Conservation (phyloP, 1,140 invertebrate genomes). For the Megalopta genalis region DNA sequence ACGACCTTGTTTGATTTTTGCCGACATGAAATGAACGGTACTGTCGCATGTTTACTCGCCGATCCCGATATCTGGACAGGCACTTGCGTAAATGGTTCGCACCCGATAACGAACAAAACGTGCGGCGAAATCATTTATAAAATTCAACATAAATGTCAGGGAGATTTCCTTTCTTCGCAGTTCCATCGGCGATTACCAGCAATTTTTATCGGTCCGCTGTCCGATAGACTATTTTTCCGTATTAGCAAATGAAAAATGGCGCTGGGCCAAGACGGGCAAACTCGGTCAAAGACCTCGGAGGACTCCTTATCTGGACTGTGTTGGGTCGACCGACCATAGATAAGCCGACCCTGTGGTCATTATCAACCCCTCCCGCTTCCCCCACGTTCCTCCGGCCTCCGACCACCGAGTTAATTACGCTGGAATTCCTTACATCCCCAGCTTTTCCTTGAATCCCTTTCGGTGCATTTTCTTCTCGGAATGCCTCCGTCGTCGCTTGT, state of each 20-base stretch:
- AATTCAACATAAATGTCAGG: no score
- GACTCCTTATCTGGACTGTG: slow-evolving; percentile 47
- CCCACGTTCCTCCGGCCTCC: slow-evolving; percentile 2
- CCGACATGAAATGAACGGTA: no score
- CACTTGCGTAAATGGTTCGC: no score
- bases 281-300: slow-evolving; percentile 19
- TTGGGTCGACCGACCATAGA: slow-evolving; percentile 47
- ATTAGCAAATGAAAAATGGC: slow-evolving; percentile 73
- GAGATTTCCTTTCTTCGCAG: not conserved
- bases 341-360: slow-evolving; percentile 59
- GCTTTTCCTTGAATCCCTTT: slow-evolving; percentile 19
- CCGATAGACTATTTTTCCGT: slow-evolving; percentile 66
- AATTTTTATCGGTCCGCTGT: slow-evolving; percentile 55
- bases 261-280: slow-evolving; percentile 53
- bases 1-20: no score
- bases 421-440: slow-evolving; percentile 30
- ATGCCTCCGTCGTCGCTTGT: not conserved
- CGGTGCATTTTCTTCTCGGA: slow-evolving; percentile 25
- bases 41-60: no score
- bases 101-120: no score
- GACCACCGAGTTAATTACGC: slow-evolving; percentile 53
- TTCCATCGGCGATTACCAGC: slow-evolving; percentile 1
- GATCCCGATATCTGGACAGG: no score
- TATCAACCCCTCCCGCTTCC: slow-evolving; percentile 49
- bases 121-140: no score